phyloP scores from a whole-genome alignment of 2,113 vertebrate genomes.

The Suncus etruscus region DNA sequence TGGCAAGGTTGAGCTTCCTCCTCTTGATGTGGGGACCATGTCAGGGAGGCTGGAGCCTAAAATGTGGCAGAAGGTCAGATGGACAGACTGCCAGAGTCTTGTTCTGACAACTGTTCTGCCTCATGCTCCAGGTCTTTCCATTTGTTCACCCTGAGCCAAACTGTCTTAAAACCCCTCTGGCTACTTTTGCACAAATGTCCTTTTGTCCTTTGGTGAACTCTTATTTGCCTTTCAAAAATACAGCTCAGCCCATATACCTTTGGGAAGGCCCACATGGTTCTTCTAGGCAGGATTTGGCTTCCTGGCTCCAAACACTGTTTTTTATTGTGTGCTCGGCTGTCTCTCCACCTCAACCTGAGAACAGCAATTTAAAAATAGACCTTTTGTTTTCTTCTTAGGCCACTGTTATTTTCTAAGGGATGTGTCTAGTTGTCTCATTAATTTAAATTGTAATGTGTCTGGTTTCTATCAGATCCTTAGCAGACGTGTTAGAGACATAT shows the following conservation, averaged over 20 bases:
- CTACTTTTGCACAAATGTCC: neutral
- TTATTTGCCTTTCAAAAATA: neutral
- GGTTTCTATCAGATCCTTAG: neutral
- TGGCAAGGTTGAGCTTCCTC: neutral
- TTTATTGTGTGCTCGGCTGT: rapidly evolving
- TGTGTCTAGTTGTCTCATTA: neutral
- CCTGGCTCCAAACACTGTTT: neutral
- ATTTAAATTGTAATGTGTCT: neutral
- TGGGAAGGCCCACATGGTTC: neutral
- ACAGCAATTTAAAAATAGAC: neutral
- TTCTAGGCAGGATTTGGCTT: neutral
- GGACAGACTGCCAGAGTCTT: too few relatives aligned
- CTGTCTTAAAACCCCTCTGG: neutral
- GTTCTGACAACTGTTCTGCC: too few relatives aligned
- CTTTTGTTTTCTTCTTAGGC: neutral
- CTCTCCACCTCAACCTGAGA: neutral
- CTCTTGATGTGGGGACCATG: neutral
- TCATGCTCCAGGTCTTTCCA: neutral
- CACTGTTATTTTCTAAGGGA: neutral
- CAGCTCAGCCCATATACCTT: neutral
- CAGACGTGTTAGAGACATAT: neutral
- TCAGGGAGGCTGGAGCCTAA: neutral
- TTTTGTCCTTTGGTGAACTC: neutral
- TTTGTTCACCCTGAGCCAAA: neutral
- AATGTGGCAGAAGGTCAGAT: neutral